These are phyloP conservation scores for Larimichthys crocea DNA, from an alignment of 2,113 vertebrate species.

Conservation along the genomic window DNA sequence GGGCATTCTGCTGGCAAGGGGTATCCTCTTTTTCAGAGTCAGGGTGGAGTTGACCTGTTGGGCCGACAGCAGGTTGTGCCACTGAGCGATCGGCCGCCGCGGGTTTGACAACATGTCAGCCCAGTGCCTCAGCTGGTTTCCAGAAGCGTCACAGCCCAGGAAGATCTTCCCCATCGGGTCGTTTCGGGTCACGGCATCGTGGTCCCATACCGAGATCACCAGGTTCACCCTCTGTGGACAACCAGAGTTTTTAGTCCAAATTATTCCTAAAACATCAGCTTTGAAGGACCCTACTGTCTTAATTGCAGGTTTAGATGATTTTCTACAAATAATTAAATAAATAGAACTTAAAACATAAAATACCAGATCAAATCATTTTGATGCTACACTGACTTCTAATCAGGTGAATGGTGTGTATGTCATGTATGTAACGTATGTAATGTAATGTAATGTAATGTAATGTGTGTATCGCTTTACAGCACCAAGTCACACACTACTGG, in stretches of 20 bases:
- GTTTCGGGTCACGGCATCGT: constrained; percentile 90
- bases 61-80: constrained; percentile 90
- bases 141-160: constrained; percentile 87
- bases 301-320: no score
- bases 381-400: no score
- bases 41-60: constrained; percentile 87
- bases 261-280: not conserved
- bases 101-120: constrained; percentile 96
- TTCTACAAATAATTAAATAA: no score
- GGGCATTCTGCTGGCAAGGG: constrained; percentile 72
- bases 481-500: no score
- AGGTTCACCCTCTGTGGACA: constrained; percentile 88
- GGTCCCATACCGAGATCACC: constrained; percentile 94
- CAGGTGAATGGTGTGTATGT: no score
- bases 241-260: not conserved
- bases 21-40: constrained; percentile 82
- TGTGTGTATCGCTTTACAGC: no score
- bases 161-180: constrained; percentile 93
- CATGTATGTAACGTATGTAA: no score
- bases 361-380: no score
- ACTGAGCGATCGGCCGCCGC: constrained; percentile 91
- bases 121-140: constrained; percentile 94
- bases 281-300: no score
- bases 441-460: no score
- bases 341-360: no score